Base-by-base conservation (phyloP, 64 coral and sea anemone genomes). In the Montipora cactus region DNA sequence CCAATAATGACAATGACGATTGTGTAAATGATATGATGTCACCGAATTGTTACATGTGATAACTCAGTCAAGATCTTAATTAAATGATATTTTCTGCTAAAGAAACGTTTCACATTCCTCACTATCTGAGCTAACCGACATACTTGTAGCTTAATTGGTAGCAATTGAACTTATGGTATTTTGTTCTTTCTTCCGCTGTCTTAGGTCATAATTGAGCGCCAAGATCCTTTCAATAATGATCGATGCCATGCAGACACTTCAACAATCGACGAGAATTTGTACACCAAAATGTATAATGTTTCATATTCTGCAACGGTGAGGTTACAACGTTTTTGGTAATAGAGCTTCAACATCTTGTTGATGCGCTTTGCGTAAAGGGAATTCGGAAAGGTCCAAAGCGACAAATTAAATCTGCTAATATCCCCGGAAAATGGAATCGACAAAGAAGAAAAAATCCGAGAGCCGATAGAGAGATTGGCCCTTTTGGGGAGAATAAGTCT, bases 301-400 rank as follows among this genome's bases (percentile, higher is more conserved):
- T 49, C 64, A 22, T 86, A 86, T 50, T 86, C 82, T 8, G 9
- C 82, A 50, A 86, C 82, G 62, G 82, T 86, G 47, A 86, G 82
- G 2, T 47, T 47, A 20, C 21, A 66, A 13, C 15, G 61, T 18
- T 66, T 55, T 55, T 5, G 52, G 52, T 7, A 55, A 55, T 3
- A 55, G 5, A 7, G 5, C 52, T 5, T 8, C 4, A 53, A 53
- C 25, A 28, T 28, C 25, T 28, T 28, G 25, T 28, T 28, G 25
- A 28, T 28, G 25, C 25, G 25, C 25, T 28, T 28, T 28, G 25
- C 25, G 25, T 28, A 28, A 28, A 28, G 25, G 25, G 25, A 28
- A 28, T 28, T 28, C 25, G 25, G 25, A 28, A 28, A 28, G 25
- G 5, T 55, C 9, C 51, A 55, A 55, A 55, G 51, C 9, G 0